Conservation (phyloP, 1,140 invertebrate genomes). For the Cataglyphis hispanica region DNA sequence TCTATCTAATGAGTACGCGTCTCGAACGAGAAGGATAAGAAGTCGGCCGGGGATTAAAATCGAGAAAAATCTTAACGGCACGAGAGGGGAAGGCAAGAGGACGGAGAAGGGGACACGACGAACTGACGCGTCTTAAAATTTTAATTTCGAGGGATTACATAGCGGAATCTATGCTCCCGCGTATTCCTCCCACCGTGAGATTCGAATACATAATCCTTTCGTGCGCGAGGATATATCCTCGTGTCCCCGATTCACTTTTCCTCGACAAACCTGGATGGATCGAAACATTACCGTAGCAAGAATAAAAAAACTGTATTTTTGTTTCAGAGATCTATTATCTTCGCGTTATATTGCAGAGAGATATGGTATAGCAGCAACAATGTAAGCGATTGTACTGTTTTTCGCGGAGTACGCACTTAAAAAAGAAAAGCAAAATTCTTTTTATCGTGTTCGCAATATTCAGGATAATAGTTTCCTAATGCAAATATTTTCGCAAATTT, state of each 20-base stretch:
- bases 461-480: slow-evolving; percentile 28
- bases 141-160: slow-evolving; percentile 48
- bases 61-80: neutral
- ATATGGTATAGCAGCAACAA: neutral
- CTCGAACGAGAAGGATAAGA: slow-evolving; percentile 11
- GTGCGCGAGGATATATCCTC: slow-evolving; percentile 3
- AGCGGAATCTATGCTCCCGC: slow-evolving; percentile 11
- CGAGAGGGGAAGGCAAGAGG: neutral
- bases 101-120: neutral
- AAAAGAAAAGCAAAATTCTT: slow-evolving; percentile 15
- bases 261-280: slow-evolving; percentile 22
- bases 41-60: slow-evolving; percentile 16
- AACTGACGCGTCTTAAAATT: slow-evolving; percentile 59
- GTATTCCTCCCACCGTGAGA: slow-evolving; percentile 1
- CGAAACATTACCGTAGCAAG: slow-evolving; percentile 11
- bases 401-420: neutral
- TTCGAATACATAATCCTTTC: slow-evolving; percentile 43
- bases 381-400: slow-evolving; percentile 30
- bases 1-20: slow-evolving; percentile 43
- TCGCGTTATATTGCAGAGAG: neutral
- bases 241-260: slow-evolving; percentile 12
- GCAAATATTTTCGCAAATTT: neutral
- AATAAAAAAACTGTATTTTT: neutral
- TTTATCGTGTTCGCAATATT: neutral
- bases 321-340: slow-evolving; percentile 14